Base-by-base conservation (phyloP, 2,797 vertebrate genomes). In the Hippocampus kuda region DNA sequence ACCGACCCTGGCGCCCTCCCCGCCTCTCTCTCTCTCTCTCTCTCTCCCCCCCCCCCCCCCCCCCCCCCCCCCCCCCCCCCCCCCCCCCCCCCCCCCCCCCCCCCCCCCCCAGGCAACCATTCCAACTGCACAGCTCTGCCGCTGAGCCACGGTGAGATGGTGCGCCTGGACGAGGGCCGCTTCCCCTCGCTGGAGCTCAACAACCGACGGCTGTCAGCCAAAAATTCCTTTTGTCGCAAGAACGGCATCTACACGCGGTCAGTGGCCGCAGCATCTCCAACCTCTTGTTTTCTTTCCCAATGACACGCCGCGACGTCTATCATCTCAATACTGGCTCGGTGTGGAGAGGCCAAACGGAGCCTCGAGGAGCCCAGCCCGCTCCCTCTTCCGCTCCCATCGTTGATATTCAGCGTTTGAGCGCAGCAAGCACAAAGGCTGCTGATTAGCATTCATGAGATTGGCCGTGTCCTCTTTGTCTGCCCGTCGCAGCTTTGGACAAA, bases 191-290 rank as follows among this genome's bases (percentile, higher is more conserved):
- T 99, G 89, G 96, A 99, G 81, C 94, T 98, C 64, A 98, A 98
- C 91, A 98, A 96, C 89, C 90, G 97, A 2, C 91, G 96, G 11
- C 93, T 99, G 48, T 98, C 97, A 0, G 93, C 97, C 80, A 99
- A 99, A 89, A 98, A 98, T 79, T 98, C 96, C 69, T 98, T 99
- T 79, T 98, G 94, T 84, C 86, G 96, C 66, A 98, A 98, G 88
- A 98, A 98, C 0, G 96, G 97, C 80, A 93, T 98, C 76, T 97
- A 98, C 72, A 97, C 95, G 68, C 91, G 96, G 97, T 98, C 88
- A 80, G 78, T 86, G 27, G 0, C 65, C n/a, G 56, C 10, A 8
- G 10, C 56, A 30, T 59, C 64, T 68, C 64, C 27, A 48, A 68
- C 59, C 48, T 53, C 48, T 70, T 44, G 66, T 74, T 79, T 79